Conservation (phyloP, 2,888 invertebrate genomes). For the Phengaris arion region DNA sequence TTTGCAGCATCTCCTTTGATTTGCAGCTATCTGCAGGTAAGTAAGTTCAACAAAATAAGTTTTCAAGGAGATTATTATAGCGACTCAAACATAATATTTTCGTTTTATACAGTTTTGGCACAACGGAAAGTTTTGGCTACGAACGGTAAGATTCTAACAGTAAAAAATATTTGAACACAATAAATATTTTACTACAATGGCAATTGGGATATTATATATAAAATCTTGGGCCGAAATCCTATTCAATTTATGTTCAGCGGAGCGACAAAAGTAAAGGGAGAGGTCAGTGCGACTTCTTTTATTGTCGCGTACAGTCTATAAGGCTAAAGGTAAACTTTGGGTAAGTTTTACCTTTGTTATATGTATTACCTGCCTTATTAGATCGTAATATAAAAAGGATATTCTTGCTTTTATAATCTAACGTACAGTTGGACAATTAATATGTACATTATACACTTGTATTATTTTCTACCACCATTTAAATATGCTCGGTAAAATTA, state of each 20-base stretch:
- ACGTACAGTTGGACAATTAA: background rate
- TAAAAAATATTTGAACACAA: slow-evolving; percentile 22
- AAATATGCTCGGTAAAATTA: no score
- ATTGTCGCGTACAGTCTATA: slow-evolving; percentile 73
- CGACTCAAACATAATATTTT: no score
- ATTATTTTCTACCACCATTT: no score
- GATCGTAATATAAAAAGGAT: background rate
- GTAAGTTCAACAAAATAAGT: no score
- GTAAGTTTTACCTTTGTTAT: slow-evolving; percentile 24
- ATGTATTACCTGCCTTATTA: background rate
- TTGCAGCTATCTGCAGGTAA: no score
- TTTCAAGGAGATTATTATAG: no score
- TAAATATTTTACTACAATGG: slow-evolving; percentile 26
- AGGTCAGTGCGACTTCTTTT: slow-evolving; percentile 71
- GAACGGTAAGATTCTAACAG: background rate
- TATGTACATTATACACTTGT: background rate
- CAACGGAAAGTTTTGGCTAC: background rate
- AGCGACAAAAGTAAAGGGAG: slow-evolving; percentile 73
- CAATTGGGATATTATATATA: slow-evolving; percentile 44
- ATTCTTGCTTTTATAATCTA: background rate
- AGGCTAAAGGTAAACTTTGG: slow-evolving; percentile 46
- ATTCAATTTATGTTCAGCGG: slow-evolving; percentile 78
- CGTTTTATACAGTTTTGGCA: background rate
- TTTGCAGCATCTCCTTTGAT: no score
- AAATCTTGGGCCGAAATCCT: slow-evolving; percentile 72